Conservation (phyloP, 2,113 vertebrate genomes). For the Cyprinodon variegatus region DNA sequence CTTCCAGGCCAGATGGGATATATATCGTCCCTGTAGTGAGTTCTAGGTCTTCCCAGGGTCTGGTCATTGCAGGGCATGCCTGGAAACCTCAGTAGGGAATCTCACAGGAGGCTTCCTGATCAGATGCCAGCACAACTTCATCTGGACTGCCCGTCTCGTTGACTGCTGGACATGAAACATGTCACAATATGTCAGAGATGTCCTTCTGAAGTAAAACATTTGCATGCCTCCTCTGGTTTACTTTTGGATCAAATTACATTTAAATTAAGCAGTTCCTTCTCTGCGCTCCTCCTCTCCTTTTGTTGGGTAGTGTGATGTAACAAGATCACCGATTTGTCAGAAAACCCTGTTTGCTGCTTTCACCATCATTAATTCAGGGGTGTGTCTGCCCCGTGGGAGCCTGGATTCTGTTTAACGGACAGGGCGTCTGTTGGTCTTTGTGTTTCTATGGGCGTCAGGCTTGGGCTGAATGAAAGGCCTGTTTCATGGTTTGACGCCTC, state of each 20-base stretch:
- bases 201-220: background rate
- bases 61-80: too few relatives aligned
- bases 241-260: background rate
- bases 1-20: too few relatives aligned
- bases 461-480: constrained; percentile 53
- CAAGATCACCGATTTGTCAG: background rate
- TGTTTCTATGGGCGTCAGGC: constrained; percentile 29
- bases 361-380: background rate
- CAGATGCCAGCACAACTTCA: too few relatives aligned
- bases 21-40: too few relatives aligned
- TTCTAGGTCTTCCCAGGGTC: too few relatives aligned
- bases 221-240: background rate
- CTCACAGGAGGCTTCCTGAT: too few relatives aligned
- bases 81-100: too few relatives aligned
- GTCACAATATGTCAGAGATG: too few relatives aligned
- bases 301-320: background rate
- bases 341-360: background rate
- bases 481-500: constrained; percentile 46
- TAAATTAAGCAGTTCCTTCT: background rate
- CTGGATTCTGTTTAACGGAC: constrained; percentile 6
- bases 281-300: background rate
- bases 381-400: background rate
- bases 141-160: too few relatives aligned
- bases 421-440: constrained; percentile 8
- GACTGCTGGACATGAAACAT: too few relatives aligned